Evolutionary conservation across 2,888 invertebrate genomes (phyloP).

Genomic region (Cheilosia urbana): DNA sequence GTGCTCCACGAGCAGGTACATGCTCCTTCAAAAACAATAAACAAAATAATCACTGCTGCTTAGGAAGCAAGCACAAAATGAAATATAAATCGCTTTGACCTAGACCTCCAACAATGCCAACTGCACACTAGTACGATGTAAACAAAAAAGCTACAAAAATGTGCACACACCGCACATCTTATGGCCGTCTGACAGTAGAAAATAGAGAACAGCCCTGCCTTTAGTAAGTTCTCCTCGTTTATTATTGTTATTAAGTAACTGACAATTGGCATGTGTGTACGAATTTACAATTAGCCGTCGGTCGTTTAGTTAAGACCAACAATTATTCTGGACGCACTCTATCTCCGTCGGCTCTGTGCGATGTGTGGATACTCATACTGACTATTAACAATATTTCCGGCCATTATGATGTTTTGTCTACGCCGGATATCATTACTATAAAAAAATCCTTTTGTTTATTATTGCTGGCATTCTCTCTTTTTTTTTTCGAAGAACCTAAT

Average conservation of each 20-base stretch:
- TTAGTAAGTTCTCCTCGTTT: conserved; percentile 6
- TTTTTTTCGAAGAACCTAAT: no score
- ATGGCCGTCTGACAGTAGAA: conserved; percentile 5
- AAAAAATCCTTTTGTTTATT: neutral
- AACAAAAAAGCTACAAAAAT: no score
- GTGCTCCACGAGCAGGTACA: no score
- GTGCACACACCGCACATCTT: neutral
- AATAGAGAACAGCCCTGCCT: conserved; percentile 9
- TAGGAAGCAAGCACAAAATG: no score
- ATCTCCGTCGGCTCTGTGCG: no score
- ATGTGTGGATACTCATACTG: neutral
- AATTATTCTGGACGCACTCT: no score
- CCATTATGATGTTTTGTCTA: conserved; percentile 28
- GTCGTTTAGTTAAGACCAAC: neutral
- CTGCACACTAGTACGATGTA: neutral
- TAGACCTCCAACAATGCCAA: no score
- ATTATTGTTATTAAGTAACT: conserved; percentile 42
- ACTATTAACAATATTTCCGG: conserved; percentile 32
- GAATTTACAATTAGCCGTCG: conserved; percentile 40
- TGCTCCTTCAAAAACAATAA: no score
- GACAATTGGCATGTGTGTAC: conserved; percentile 31
- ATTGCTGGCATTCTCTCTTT: no score
- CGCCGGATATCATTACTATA: neutral
- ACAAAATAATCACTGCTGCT: no score
- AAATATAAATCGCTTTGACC: no score